Evolutionary conservation across 2,797 vertebrate species (phyloP).

Genomic region (Epinephelus awoara): DNA sequence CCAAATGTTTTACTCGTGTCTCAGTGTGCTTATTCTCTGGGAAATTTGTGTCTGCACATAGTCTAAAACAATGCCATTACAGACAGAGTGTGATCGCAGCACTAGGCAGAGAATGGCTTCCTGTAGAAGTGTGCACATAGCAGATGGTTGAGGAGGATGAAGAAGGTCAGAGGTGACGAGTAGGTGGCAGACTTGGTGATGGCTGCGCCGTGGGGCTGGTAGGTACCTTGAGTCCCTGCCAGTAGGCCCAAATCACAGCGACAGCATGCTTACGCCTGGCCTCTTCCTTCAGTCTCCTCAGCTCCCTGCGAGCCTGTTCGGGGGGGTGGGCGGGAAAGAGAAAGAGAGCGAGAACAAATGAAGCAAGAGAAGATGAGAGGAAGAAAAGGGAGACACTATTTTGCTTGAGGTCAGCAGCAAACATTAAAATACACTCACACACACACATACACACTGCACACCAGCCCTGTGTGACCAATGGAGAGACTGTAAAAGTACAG

Average conservation of each 20-base stretch:
- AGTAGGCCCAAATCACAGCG: conserved; percentile 99
- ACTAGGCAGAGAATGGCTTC: conserved; percentile 31
- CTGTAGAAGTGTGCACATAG: background rate
- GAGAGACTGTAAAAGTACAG: conserved; percentile 37
- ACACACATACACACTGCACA: conserved; percentile 33
- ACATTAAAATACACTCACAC: conserved; percentile 16
- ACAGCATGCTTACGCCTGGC: conserved; percentile 98
- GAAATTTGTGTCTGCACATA: background rate
- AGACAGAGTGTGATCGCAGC: background rate
- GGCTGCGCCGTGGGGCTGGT: conserved; percentile 63
- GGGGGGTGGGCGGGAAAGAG: conserved; percentile 73
- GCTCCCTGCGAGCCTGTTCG: conserved; percentile 97
- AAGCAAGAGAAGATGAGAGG: conserved; percentile 71
- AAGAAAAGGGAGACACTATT: conserved; percentile 50
- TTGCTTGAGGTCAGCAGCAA: conserved; percentile 55
- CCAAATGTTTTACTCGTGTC: background rate
- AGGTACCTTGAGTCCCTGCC: conserved; percentile 99
- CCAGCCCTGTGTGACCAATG: conserved; percentile 38
- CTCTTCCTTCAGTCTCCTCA: conserved; percentile 98
- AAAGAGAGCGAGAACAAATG: conserved; percentile 64
- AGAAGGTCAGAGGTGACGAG: conserved; percentile 49
- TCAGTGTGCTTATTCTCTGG: no score
- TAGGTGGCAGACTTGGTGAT: conserved; percentile 53
- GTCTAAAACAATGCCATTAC: background rate
- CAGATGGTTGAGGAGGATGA: conserved; percentile 27